Conservation (phyloP, 2,113 vertebrate species). For the Emydura subglobosa region DNA sequence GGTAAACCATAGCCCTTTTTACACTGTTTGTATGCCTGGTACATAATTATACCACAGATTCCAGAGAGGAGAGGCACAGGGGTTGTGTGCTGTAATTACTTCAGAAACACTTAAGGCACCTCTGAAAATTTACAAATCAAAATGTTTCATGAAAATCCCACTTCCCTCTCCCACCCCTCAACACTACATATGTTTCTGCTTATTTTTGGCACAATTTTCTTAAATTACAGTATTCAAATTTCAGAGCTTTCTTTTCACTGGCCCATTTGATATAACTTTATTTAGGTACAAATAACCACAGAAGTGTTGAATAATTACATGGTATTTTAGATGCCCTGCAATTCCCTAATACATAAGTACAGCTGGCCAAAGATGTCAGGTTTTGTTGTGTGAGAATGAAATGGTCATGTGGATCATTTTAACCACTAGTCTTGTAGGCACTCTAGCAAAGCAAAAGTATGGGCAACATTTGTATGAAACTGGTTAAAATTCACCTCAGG, state of each 20-base stretch:
- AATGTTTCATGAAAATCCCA: not conserved
- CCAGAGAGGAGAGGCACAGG: not conserved
- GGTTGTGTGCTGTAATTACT: fast-evolving
- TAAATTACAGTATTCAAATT: not conserved
- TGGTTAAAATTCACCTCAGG: not conserved
- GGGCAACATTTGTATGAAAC: not conserved
- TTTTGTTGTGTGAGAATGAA: not conserved
- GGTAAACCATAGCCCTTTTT: conserved; percentile 4
- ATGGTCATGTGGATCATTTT: not conserved
- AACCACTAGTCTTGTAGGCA: not conserved
- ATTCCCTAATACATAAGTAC: not conserved
- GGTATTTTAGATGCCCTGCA: not conserved
- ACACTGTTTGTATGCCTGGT: not conserved
- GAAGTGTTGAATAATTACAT: not conserved
- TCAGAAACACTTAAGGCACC: not conserved
- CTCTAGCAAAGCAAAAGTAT: not conserved
- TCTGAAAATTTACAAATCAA: not conserved
- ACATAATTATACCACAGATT: not conserved
- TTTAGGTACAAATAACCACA: not conserved
- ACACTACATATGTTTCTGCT: not conserved
- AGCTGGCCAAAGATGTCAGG: not conserved
- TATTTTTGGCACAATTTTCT: conserved; percentile 4
- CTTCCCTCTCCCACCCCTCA: not conserved
- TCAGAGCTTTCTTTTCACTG: not conserved
- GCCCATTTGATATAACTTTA: not conserved